Percentiles rank a stretch among this genome's conserved stretches.
These are phyloP conservation scores for Mormyrus proboscirostris DNA, from an alignment of 2,797 vertebrate genomes.

Conservation along the genomic window DNA sequence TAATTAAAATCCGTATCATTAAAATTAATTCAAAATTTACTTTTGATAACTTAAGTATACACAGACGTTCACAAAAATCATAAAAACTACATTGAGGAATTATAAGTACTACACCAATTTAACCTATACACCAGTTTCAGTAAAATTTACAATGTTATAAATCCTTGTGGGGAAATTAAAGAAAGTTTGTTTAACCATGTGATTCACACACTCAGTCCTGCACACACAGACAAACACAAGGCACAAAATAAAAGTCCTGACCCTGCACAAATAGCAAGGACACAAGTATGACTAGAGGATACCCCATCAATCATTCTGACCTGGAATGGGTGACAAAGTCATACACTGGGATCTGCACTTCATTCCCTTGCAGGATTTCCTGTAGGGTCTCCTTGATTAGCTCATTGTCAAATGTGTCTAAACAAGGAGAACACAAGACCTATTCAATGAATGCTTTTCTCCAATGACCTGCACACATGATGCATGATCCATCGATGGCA, in stretches of 20 bases:
- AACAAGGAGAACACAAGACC: neutral
- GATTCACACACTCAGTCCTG: neutral
- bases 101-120: neutral
- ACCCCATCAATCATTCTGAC: constrained; percentile 52
- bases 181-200: neutral
- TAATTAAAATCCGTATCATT: neutral
- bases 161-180: neutral
- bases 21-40: neutral
- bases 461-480: neutral
- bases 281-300: neutral
- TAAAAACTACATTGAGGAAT: neutral
- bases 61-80: neutral
- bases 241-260: neutral
- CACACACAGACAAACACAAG: neutral
- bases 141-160: neutral
- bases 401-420: constrained; percentile 97
- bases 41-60: neutral
- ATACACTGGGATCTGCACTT: constrained; percentile 91
- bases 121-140: neutral
- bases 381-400: constrained; percentile 83
- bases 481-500: neutral
- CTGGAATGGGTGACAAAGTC: constrained; percentile 96
- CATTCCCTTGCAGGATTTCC: constrained; percentile 81
- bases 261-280: neutral
- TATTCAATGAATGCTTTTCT: neutral